Evolutionary conservation across 2,113 vertebrate genomes (phyloP), one percentile per base, ranked within the genome.

Genomic region (Prionailurus viverrinus): DNA sequence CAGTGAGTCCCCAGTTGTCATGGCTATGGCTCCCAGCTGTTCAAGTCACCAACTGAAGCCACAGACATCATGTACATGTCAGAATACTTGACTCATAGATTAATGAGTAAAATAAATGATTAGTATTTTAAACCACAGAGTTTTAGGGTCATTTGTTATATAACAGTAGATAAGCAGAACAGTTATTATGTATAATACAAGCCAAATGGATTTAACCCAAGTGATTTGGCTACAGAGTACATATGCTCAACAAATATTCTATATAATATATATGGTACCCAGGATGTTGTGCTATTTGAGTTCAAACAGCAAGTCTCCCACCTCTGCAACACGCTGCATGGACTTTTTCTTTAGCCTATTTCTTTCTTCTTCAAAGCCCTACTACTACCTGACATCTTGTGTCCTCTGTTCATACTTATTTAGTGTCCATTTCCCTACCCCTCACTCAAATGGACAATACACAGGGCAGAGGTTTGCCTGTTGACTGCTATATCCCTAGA

Each of bases 61-160:
- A 33, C 33, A 69, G 31, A n/a, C 18, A 55, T 83, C 31, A 16
- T 61, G 48, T 8, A 3, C 21, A 71, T 29, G 19, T 81, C 79
- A 74, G 68, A 93, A 93, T 81, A 95, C 27, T 53, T 18, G 36
- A 82, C 48, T 87, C 83, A 74, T 1, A 71, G 11, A 84, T 86
- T 95, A 82, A 45, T 58, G 27, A 83, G 9, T 29, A 36, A 76
- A 92, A 79, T 63, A 45, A 66, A 29, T 68, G 31, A 55, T 33
- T 65, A 65, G 27, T 96, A 21, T 81, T 41, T 95, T 66, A 91
- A 71, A 5, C 33, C 23, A 58, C 63, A 96, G 51, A 85, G 3
- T 53, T 16, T 63, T 89, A 55, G 66, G 27, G 1, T 78, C 18
- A 78, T 79, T 91, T 73, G 86, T 83, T 80, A 80, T 51, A 15